Evolutionary conservation across 1,140 invertebrate genomes (phyloP).

Genomic region (Pygmarrhopalites habei): DNA sequence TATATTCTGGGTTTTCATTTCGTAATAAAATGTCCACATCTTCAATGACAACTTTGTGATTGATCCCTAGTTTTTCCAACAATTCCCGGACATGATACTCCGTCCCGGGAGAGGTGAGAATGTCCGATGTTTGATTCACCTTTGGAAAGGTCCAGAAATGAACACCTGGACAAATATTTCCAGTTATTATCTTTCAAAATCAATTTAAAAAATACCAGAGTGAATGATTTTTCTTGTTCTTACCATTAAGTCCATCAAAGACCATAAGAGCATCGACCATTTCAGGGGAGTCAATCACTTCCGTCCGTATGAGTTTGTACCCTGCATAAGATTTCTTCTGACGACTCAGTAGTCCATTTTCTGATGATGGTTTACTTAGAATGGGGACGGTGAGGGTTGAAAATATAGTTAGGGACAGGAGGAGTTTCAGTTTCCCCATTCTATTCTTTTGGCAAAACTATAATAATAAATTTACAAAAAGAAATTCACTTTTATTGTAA

Average conservation of each 20-base stretch:
- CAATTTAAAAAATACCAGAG: too few relatives aligned
- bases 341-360: too few relatives aligned
- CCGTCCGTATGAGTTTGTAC: conserved; percentile 1
- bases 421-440: too few relatives aligned
- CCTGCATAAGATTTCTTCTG: too few relatives aligned
- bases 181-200: background rate
- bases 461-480: too few relatives aligned
- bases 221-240: too few relatives aligned
- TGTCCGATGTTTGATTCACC: conserved; percentile 18
- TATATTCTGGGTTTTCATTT: conserved; percentile 19
- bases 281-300: background rate
- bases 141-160: conserved; percentile 31
- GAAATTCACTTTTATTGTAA: too few relatives aligned
- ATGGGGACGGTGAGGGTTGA: too few relatives aligned
- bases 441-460: too few relatives aligned
- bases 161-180: conserved; percentile 15
- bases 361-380: too few relatives aligned
- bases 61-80: conserved; percentile 13
- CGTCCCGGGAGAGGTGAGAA: conserved; percentile 18
- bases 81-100: conserved; percentile 8
- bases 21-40: conserved; percentile 17
- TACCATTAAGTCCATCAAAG: conserved; percentile 6
- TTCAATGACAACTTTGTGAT: conserved; percentile 20
- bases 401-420: too few relatives aligned
- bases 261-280: conserved; percentile 5